These are phyloP conservation scores for Microctenopoma stevenorrisi DNA, from an alignment of 2,797 vertebrate genomes.

Conservation along the genomic window DNA sequence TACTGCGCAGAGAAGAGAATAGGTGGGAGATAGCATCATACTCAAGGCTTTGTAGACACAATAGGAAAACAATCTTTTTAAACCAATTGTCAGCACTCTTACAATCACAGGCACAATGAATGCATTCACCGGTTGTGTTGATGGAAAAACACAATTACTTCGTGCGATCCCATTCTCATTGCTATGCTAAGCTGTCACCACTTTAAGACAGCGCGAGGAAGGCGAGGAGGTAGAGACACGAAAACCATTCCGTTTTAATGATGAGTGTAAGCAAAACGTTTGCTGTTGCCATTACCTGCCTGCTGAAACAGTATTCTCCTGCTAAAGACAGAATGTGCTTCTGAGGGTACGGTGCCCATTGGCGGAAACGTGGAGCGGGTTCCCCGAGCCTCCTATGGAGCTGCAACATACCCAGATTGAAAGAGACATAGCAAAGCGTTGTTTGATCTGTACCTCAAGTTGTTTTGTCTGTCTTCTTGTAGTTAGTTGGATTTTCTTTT, in stretches of 20 bases:
- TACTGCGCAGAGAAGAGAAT: conserved; percentile 41
- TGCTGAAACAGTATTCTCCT: conserved; percentile 27
- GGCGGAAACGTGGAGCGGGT: neutral
- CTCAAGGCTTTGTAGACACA: conserved; percentile 53
- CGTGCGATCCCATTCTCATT: conserved; percentile 48
- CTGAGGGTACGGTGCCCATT: conserved; percentile 1
- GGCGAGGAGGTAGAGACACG: conserved; percentile 24
- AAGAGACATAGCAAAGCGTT: too few species aligned
- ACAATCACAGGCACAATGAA: conserved; percentile 58
- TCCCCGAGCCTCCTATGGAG: neutral
- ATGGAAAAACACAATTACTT: conserved; percentile 63
- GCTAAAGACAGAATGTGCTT: conserved; percentile 14
- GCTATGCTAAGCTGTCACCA: conserved; percentile 40
- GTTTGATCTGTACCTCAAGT: neutral
- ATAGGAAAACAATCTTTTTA: conserved; percentile 63
- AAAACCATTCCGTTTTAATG: conserved; percentile 31
- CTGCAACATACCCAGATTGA: neutral
- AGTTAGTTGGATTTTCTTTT: neutral
- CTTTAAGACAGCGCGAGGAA: conserved; percentile 21
- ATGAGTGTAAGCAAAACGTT: conserved; percentile 23
- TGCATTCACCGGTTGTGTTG: conserved; percentile 47
- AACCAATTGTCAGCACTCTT: conserved; percentile 63
- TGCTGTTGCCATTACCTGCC: conserved; percentile 12
- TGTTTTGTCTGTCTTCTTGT: neutral
- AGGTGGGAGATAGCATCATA: conserved; percentile 58